Percentiles rank a stretch among this genome's conserved stretches.
phyloP scores from a whole-genome alignment of 2,888 invertebrate genomes.

The Eretmocerus hayati region DNA sequence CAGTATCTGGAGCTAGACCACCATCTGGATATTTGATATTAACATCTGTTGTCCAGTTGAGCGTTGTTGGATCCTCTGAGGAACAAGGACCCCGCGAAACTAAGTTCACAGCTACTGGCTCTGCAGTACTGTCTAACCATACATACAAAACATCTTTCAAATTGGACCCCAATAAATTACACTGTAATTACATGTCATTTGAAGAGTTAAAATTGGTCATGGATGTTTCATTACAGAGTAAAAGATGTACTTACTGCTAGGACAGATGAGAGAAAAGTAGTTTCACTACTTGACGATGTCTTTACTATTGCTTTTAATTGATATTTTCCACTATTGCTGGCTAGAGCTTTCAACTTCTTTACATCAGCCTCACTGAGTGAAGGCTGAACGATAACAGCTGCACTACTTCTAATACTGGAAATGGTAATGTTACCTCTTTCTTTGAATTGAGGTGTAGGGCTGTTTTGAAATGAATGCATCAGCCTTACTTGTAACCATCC shows the following conservation, averaged over 20 bases:
- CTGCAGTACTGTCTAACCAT: slow-evolving; percentile 72
- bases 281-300: slow-evolving; percentile 60
- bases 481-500: slow-evolving; percentile 66
- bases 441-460: slow-evolving; percentile 52
- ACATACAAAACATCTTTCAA: slow-evolving; percentile 73
- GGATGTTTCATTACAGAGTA: no score
- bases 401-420: slow-evolving; percentile 62
- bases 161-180: slow-evolving; percentile 66
- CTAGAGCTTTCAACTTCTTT: slow-evolving; percentile 55
- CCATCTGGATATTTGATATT: slow-evolving; percentile 72
- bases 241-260: slow-evolving; percentile 63
- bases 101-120: slow-evolving; percentile 64
- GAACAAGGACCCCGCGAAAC: slow-evolving; percentile 50
- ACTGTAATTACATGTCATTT: slow-evolving; percentile 50
- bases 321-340: slow-evolving; percentile 66
- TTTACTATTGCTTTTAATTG: slow-evolving; percentile 63
- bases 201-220: no score
- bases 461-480: slow-evolving; percentile 58
- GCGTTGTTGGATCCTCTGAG: slow-evolving; percentile 45
- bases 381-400: slow-evolving; percentile 58
- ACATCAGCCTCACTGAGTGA: slow-evolving; percentile 53
- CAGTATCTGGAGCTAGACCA: slow-evolving; percentile 91
- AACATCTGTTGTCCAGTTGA: slow-evolving; percentile 68
- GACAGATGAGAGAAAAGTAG: slow-evolving; percentile 67
- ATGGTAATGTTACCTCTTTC: slow-evolving; percentile 65